These are phyloP conservation scores for Willowsia nigromaculata DNA, from an alignment of 2,888 invertebrate species.

Conservation along the genomic window DNA sequence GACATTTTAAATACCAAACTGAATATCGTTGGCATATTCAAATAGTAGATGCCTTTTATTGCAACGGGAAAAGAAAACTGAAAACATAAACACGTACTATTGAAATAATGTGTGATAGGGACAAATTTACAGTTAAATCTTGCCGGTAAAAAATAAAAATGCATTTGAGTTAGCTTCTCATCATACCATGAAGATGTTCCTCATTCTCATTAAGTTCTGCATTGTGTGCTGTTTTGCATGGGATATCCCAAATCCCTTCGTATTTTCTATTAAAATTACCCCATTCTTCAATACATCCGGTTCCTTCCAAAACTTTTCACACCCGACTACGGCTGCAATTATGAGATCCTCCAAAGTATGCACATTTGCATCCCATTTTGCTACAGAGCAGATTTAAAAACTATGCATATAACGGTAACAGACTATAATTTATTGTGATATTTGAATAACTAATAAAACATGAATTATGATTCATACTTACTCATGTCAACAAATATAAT, in stretches of 20 bases:
- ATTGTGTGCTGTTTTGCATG: slow-evolving; percentile 49
- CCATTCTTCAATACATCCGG: slow-evolving; percentile 42
- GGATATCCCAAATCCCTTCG: slow-evolving; percentile 9
- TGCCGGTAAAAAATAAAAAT: too few relatives aligned
- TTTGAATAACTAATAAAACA: not conserved
- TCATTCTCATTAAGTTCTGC: not conserved
- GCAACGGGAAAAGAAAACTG: slow-evolving; percentile 40
- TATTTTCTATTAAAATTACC: slow-evolving; percentile 33
- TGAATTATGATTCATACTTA: not conserved
- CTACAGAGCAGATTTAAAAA: not conserved
- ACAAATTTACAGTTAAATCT: too few relatives aligned
- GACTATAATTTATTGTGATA: not conserved
- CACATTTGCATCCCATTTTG: slow-evolving; percentile 35
- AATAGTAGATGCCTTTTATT: slow-evolving; percentile 42
- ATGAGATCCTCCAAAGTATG: slow-evolving; percentile 1
- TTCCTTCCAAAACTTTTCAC: slow-evolving; percentile 44
- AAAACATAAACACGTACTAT: slow-evolving; percentile 32
- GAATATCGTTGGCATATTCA: slow-evolving; percentile 35
- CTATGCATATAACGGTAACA: too few relatives aligned
- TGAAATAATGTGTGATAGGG: too few relatives aligned
- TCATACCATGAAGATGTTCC: too few relatives aligned
- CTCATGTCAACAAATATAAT: slow-evolving; percentile 40
- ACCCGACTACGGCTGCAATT: not conserved
- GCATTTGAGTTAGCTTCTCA: too few relatives aligned
- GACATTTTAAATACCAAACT: slow-evolving; percentile 22